Evolutionary conservation across 2,113 vertebrate genomes (phyloP), one percentile per base, ranked within the genome.

Genomic region (Oxyura jamaicensis): DNA sequence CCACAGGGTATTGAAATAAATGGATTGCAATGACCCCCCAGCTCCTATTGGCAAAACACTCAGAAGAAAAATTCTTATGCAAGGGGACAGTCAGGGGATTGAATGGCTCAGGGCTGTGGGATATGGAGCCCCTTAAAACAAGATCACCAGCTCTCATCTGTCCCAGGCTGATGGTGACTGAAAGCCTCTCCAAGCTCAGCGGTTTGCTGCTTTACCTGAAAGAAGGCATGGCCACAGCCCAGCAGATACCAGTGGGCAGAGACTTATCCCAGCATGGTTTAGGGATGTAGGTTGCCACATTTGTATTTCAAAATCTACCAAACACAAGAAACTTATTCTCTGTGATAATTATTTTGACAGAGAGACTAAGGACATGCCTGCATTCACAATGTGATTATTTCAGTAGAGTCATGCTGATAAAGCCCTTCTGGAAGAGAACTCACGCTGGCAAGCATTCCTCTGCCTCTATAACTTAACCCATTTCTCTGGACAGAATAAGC

Each of bases 341-440:
- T 14, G 12, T 42, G 55, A 5, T 90, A 81, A 90, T 88, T 95
- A 85, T 91, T 94, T 88, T 93, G 86, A 80, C 68, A 59, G 67
- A 65, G 82, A 86, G 41, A 10, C 78, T 26, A 4, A 94, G 78
- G 72, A 39, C 76, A 67, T 36, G 63, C 41, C 86, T 83, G 52
- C 92, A 19, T 66, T 86, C 59, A 42, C 4, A 59, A 68, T 42
- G 55, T 59, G 95, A 56, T 65, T 93, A 67, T 86, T 90, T 92
- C 83, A 83, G 73, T 41, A 44, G 46, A 59, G 83, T 79, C 62
- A n/a, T 63, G 92, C 68, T 86, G 91, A 74, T 84, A 74, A 94
- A 90, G 31, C 41, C 58, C 23, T 86, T 56, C 35, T 69, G 83
- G 86, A 63, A 86, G 78, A 92, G 63, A 74, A 10, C 55, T 91